Base-by-base conservation (phyloP, 2,888 invertebrate species). In the Rhingia campestris region DNA sequence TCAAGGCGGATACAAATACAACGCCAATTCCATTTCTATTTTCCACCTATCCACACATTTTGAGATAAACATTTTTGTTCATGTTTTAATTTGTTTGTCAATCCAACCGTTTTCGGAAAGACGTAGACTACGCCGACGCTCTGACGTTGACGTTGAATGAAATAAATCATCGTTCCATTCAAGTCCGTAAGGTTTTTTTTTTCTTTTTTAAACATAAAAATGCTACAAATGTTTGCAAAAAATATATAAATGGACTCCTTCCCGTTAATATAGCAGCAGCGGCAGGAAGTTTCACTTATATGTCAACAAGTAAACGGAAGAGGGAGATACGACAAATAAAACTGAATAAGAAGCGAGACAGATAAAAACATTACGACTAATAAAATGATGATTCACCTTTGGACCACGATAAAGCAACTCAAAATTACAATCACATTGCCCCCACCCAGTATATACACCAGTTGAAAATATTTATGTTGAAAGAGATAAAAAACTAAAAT, bases 221-320 rank as follows among this genome's bases (percentile, higher is more conserved):
- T 22, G 22, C 22, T 2, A 22, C 2, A 22, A 22, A 22, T 22
- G 22, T 45, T 45, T 6, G 6, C 12, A 12, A 45, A 12, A 45
- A 45, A n/a, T 6, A 59, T 32, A 43, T 41, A 32, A 53, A 51
- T 33, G 35, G 14, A 12, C 12, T 63, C 10, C 45, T 22, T 61
- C 9, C 35, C n/a, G 4, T 47, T 2, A 3, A 3, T 63, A 3
- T 5, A n/a, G 30, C 22, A 14, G n/a, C 6, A 14, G 41, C 37
- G 45, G 10, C 47, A 58, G 43, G 49, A 61, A 67, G 53, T 56
- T 74, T 74, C 66, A 67, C 80, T 49, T 63, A 63, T 70, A 80
- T 74, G 80, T 80, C 80, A 80, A 80, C 80, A 80, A 80, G 80
- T 74, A 39, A 79, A 81, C n/a, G 56, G 7, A 53, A 53, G 58